Percentiles rank a stretch among this genome's conserved stretches.
phyloP scores from a whole-genome alignment of 30 jellyfish, hydroid and myxozoan species.

The Pelagia noctiluca region DNA sequence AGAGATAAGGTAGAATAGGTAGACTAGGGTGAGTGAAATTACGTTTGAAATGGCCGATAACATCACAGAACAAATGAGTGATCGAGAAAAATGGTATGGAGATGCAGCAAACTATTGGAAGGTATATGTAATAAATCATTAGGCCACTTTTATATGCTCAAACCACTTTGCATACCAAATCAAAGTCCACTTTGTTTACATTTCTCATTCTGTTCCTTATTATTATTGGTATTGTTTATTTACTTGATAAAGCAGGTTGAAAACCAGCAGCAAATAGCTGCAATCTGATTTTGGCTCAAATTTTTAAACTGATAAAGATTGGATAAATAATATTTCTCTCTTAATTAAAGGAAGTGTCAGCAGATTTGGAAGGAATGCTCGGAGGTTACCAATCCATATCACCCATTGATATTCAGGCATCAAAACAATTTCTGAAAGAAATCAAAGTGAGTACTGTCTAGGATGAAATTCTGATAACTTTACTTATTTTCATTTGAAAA shows the following conservation, averaged over 20 bases:
- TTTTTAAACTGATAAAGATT: not conserved
- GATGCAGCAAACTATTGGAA: slow-evolving; percentile 91
- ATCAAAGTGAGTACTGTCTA: slow-evolving; percentile 73
- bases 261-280: no score
- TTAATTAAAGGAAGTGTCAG: slow-evolving; percentile 83
- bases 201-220: no score
- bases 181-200: no score
- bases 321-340: no score
- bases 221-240: no score
- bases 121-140: slow-evolving; percentile 39
- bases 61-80: slow-evolving; percentile 50
- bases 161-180: no score
- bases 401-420: slow-evolving; percentile 75
- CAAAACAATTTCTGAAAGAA: slow-evolving; percentile 69
- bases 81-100: slow-evolving; percentile 87
- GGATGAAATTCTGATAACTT: no score
- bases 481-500: no score
- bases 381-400: slow-evolving; percentile 87
- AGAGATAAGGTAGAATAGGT: not conserved
- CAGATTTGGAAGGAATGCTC: slow-evolving; percentile 93
- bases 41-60: slow-evolving; percentile 18
- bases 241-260: no score
- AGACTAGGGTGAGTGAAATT: not conserved
- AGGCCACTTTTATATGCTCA: no score
- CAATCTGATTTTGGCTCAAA: not conserved